These are phyloP conservation scores for Illadopsis cleaveri DNA, from an alignment of 2,113 vertebrate species.

Conservation along the genomic window DNA sequence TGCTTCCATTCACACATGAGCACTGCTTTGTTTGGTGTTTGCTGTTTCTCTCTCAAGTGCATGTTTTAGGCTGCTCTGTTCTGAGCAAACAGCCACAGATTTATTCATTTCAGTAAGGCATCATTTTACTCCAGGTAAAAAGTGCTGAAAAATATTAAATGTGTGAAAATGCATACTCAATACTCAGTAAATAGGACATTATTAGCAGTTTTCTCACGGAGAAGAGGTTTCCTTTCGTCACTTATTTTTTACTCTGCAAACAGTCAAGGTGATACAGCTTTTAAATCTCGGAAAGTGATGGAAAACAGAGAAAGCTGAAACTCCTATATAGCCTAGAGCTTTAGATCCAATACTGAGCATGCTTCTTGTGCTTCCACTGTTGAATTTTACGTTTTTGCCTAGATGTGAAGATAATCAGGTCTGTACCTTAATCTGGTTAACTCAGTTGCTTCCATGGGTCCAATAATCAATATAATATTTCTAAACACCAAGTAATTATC, in stretches of 20 bases:
- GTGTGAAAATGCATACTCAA: neutral
- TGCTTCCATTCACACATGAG: neutral
- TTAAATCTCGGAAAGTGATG: neutral
- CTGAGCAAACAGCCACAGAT: neutral
- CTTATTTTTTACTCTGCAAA: neutral
- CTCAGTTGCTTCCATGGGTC: neutral
- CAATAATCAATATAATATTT: neutral
- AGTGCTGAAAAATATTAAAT: neutral
- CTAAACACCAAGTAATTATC: neutral
- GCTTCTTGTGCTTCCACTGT: neutral
- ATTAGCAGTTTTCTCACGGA: neutral
- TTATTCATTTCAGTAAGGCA: neutral
- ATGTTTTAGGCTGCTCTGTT: neutral
- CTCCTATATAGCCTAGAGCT: neutral
- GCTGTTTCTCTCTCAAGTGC: neutral
- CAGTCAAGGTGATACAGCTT: neutral
- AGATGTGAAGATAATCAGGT: neutral
- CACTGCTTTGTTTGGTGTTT: neutral
- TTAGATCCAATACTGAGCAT: neutral
- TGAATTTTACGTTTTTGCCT: neutral
- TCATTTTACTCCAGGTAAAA: neutral
- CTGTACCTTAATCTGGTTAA: neutral
- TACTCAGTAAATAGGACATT: neutral
- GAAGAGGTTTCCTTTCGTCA: neutral
- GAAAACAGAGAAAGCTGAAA: neutral